Evolutionary conservation across 1,140 invertebrate genomes (phyloP).

Genomic region (Delia radicum): DNA sequence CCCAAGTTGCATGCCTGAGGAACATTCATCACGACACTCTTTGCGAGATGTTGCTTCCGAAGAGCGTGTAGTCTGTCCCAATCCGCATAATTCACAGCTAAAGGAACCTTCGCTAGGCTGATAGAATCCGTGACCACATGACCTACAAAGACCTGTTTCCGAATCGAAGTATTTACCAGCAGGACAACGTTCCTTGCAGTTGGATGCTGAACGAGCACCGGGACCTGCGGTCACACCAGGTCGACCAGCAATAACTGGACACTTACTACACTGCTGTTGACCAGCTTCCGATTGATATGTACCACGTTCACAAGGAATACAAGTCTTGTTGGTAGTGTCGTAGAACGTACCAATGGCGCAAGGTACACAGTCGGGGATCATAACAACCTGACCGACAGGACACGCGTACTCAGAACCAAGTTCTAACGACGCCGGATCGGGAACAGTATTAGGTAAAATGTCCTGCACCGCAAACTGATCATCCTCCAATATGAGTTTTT

Average conservation of each 20-base stretch:
- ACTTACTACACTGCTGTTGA: slow-evolving; percentile 82
- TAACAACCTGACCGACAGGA: slow-evolving; percentile 87
- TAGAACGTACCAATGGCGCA: slow-evolving; percentile 92
- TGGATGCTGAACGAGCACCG: slow-evolving; percentile 81
- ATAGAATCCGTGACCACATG: slow-evolving; percentile 92
- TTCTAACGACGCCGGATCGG: slow-evolving; percentile 84
- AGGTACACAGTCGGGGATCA: slow-evolving; percentile 89
- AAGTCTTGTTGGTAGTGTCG: slow-evolving; percentile 72
- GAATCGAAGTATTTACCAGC: slow-evolving; percentile 91
- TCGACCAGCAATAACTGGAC: slow-evolving; percentile 83
- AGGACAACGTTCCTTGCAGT: slow-evolving; percentile 91
- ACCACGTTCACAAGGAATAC: slow-evolving; percentile 82
- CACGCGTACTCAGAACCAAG: slow-evolving; percentile 91
- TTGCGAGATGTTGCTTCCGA: slow-evolving; percentile 84
- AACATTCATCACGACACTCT: slow-evolving; percentile 89
- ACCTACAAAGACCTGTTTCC: slow-evolving; percentile 77
- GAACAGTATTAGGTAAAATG: slow-evolving; percentile 90
- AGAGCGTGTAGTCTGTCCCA: slow-evolving; percentile 91
- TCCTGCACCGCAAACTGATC: slow-evolving; percentile 91
- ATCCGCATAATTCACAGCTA: slow-evolving; percentile 82
- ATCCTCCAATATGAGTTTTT: slow-evolving; percentile 86
- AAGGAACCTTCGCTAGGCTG: slow-evolving; percentile 91
- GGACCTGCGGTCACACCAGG: slow-evolving; percentile 81
- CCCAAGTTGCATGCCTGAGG: slow-evolving; percentile 83
- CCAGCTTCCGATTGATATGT: slow-evolving; percentile 93